Conservation (phyloP, 1,140 invertebrate genomes). For the Phthorimaea operculella region DNA sequence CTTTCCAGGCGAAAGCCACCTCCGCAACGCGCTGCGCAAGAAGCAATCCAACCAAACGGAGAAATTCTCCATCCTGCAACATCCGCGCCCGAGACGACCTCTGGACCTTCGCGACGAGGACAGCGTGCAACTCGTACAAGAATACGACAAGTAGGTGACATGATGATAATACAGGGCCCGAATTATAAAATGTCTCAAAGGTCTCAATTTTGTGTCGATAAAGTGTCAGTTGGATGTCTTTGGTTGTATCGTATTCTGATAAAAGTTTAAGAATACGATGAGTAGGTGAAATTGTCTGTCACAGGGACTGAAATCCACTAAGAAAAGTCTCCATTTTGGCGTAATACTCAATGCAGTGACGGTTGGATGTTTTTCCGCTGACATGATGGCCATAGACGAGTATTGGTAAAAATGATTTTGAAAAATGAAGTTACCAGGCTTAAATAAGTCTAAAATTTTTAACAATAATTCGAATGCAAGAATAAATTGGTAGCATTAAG, state of each 20-base stretch:
- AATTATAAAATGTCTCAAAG: background rate
- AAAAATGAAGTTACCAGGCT: too few relatives aligned
- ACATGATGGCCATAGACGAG: too few relatives aligned
- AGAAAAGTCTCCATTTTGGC: too few relatives aligned
- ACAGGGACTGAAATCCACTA: too few relatives aligned
- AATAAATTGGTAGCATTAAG: too few relatives aligned
- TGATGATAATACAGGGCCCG: constrained; percentile 7
- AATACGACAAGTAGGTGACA: constrained; percentile 47
- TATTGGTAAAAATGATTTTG: too few relatives aligned
- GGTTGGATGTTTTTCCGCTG: too few relatives aligned
- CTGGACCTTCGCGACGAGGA: constrained; percentile 43
- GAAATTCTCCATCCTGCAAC: constrained; percentile 55
- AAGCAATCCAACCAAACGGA: constrained; percentile 44
- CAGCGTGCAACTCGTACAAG: constrained; percentile 54
- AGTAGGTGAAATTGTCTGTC: too few relatives aligned
- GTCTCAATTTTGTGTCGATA: background rate
- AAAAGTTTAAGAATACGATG: too few relatives aligned
- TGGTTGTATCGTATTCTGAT: background rate
- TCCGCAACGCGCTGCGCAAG: constrained; percentile 51
- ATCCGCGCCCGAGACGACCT: constrained; percentile 47
- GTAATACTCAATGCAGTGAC: too few relatives aligned
- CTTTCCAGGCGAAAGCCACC: constrained; percentile 58
- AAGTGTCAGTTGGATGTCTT: background rate
- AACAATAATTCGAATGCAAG: too few relatives aligned
- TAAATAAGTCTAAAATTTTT: too few relatives aligned